Base-by-base conservation (phyloP, 2,797 vertebrate species). In the Psittacula derbiana region DNA sequence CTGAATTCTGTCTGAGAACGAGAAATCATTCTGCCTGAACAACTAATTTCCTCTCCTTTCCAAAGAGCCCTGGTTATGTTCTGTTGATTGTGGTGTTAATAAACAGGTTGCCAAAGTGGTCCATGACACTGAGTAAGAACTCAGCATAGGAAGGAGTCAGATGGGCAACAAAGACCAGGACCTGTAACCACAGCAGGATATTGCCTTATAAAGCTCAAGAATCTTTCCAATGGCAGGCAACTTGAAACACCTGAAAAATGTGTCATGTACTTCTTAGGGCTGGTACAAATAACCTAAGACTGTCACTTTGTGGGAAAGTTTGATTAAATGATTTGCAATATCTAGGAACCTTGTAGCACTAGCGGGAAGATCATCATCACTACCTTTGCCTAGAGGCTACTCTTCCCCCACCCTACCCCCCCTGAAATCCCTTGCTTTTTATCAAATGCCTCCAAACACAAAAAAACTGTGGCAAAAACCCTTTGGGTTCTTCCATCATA, bases 251-350 rank as follows among this genome's bases (percentile, higher is more conserved):
- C 15, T 44, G 31, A 82, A 86, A 90, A 92, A 66, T 36, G 10
- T 47, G 50, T 76, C n/a, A 28, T 30, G 55, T 46, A 62, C 75
- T 83, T 94, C 90, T 75, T 49, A 46, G 15, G 61, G 33, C 53
- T 75, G 70, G 61, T 75, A 88, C 57, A 90, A 94, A 88, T 71
- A 86, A 86, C 65, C 36, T n/a, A 40, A 50, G 57, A 83, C 12
- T 74, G 67, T 71, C 57, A 78, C 33, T 83, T 76, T 81, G 33
- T 91, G 79, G 44, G 23, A 83, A 41, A 67, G 16, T 20, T 10
- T 86, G 52, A 83, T 84, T 71, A 86, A 67, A 83, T 67, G 6
- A 90, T 76, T 86, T 80, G 65, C 69, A 88, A 30, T 78, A 86
- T 78, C 57, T 86, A 70, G 30, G 61, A 92, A 92, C 20, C 20